Evolutionary conservation across 2,888 invertebrate genomes (phyloP), one percentile per base, ranked within the genome.

Genomic region (Noctua janthe): DNA sequence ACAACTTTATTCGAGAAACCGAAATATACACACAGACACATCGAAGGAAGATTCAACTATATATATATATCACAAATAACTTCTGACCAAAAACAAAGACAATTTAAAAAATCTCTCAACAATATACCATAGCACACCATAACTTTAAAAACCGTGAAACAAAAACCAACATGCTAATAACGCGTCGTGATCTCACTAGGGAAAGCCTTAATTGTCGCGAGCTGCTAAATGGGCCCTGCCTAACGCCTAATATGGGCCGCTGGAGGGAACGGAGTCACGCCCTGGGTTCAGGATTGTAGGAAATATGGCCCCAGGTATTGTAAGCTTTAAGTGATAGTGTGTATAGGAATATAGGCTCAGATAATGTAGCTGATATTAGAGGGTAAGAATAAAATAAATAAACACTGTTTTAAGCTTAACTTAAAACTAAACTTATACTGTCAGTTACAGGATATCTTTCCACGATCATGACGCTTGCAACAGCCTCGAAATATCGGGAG

Each of bases 181-280:
- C 81, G 90, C 82, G 47, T 94, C 93, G 94, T 94, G 94, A 94
- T 92, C 90, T 87, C 83, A 83, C 90, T 87, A 89, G 85, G 74
- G 85, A 83, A 74, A 72, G 87, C 90, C 93, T 94, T 94, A 94
- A 94, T 94, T 94, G 94, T 94, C 92, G 91, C 91, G 86, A 77
- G 82, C 83, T 87, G 87, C 92, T 92, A 92, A 94, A 94, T 90
- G 91, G 92, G 91, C 89, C 86, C 89, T 83, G 86, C 87, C 83
- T 87, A 88, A 72, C 84, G 76, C 92, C 92, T 90, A 92, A 93
- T 93, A 93, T 90, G 92, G 93, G 10, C 70, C 71, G 80, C 76
- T 74, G 78, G 86, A 85, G 85, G 86, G 85, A 86, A 86, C 78
- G 80, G 69, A 93, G 93, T 93, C 93, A 93, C 93, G 93, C 92